Base-by-base conservation (phyloP, 2,797 vertebrate genomes). In the Microctenopoma stevenorrisi region DNA sequence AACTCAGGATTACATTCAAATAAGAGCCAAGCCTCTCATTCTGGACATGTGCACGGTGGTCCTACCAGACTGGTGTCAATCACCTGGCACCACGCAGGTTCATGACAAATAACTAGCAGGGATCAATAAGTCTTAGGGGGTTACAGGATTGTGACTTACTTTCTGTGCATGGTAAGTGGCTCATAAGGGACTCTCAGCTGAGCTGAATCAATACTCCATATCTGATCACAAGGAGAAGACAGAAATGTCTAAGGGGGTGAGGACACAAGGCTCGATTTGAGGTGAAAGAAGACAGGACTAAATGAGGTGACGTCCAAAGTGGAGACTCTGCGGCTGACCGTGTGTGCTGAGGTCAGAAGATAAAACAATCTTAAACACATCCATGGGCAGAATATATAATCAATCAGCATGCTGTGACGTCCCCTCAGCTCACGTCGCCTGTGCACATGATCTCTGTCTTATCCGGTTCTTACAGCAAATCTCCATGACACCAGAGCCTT, bases 131-230 rank as follows among this genome's bases (percentile, higher is more conserved):
- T 62, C 51, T 75, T 1, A 25, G 47, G 61, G 40, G 61, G 40
- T 72, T 43, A 57, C 38, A 40, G 40, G 8, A 67, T 43, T 15
- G 52, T 5, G 13, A 55, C 42, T 70, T 25, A 25, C 10, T 59
- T 68, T 56, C 25, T 42, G 33, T 44, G 55, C 7, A 3, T n/a
- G 7, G 28, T 50, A 40, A 78, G 52, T 43, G 30, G 13, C 52
- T 18, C 5, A 52, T 9, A 4, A 37, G 22, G 42, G 65, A 47
- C 43, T 57, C 55, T 74, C 53, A 18, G 18, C 16, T 7, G 8
- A 47, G 47, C 12, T 44, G 46, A 67, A 77, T 85, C 79, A 38
- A 78, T 76, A 55, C 7, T 68, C 35, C 16, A 73, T 37, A 50
- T 43, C 40, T 53, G 64, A 44, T 76, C 22, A 33, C 22, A 8